Conservation (phyloP, 2,113 vertebrate species). For the Nothocercus julius region DNA sequence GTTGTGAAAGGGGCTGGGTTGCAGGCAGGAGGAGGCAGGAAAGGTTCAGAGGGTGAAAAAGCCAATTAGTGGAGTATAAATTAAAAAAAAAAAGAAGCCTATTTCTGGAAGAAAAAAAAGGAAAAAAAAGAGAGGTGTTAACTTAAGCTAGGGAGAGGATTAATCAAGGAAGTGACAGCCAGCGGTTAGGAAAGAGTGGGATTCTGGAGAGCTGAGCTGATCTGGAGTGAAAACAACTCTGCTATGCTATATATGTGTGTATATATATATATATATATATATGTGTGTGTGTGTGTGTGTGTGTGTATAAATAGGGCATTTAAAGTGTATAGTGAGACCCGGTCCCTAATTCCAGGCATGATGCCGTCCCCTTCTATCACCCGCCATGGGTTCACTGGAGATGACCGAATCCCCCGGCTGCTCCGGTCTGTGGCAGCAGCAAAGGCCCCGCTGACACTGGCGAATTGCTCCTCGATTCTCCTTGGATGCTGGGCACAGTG, state of each 20-base stretch:
- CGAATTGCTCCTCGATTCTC: neutral
- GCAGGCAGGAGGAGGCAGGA: slow-evolving; percentile 30
- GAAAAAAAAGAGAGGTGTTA: neutral
- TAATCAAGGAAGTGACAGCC: neutral
- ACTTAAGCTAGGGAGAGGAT: slow-evolving; percentile 4
- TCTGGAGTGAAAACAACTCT: neutral
- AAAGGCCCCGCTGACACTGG: slow-evolving; percentile 35
- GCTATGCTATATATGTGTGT: neutral
- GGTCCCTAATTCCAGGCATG: neutral
- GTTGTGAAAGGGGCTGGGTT: slow-evolving; percentile 14
- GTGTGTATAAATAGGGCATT: neutral
- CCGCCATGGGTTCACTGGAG: neutral
- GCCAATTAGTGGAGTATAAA: slow-evolving; percentile 51
- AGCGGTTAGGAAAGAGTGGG: neutral
- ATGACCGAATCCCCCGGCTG: neutral
- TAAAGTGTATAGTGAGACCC: neutral
- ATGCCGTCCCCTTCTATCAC: neutral
- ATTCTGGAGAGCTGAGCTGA: neutral
- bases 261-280: too few relatives aligned
- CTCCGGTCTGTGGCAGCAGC: slow-evolving; percentile 42
- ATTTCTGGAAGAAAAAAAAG: slow-evolving; percentile 5
- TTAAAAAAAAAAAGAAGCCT: slow-evolving; percentile 51
- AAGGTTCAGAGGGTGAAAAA: slow-evolving; percentile 48
- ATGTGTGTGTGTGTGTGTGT: too few relatives aligned
- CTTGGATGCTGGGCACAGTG: neutral